Evolutionary conservation across 2,113 vertebrate genomes (phyloP), one percentile per base, ranked within the genome.

Genomic region (Lipophrys pholis): DNA sequence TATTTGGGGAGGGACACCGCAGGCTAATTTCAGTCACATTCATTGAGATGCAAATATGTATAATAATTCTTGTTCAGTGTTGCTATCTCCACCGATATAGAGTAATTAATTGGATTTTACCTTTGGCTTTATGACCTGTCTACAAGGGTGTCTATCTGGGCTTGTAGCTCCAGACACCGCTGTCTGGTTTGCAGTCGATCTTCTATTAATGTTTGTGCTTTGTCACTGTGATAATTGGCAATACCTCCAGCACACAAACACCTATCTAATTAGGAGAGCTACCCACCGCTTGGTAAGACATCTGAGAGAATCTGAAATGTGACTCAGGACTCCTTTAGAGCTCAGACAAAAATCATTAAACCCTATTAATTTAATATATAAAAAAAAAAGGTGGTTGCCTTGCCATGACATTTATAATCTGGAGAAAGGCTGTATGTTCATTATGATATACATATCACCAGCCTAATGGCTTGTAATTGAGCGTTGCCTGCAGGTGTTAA

Each of bases 161-260:
- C 41, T 78, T 40, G 60, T 36, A 68, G 78, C 77, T 63, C 55
- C 63, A 84, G 82, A 85, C 83, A 39, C 68, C 52, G 57, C 56
- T 75, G 77, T 77, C 73, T 84, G 76, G 79, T 41, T 41, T 51
- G 36, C 57, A 73, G 65, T 83, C 61, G 38, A 83, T 84, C 70
- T 81, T 55, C 73, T 35, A 59, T 83, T 89, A 88, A 83, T 85
- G 85, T 62, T 77, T 85, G 56, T 73, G 74, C 82, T 85, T 85
- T 88, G 82, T 89, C 89, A 82, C 60, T 57, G 68, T 51, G 63
- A 81, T 91, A 90, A 91, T 91, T 91, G 85, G 79, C 78, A 69
- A 87, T 69, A 86, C 69, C 75, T 76, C 61, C 62, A 76, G 80
- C 73, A 48, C 72, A 60, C 57, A 84, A 83, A 90, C 78, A 84